phyloP scores from a whole-genome alignment of 2,888 invertebrate species.

The Campoplex nolae region DNA sequence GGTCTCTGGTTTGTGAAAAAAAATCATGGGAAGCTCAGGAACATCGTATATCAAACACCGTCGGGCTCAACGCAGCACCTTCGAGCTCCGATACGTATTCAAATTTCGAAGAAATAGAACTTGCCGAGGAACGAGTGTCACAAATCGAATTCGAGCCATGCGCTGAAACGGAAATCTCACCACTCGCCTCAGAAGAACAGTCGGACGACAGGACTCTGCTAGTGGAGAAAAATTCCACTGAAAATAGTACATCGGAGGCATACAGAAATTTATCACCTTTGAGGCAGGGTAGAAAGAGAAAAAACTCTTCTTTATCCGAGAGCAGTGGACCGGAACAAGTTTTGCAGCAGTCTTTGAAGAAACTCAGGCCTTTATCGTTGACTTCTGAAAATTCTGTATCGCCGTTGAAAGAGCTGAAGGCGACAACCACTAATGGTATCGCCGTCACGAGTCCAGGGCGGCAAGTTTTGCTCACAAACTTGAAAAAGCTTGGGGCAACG shows the following conservation, averaged over 20 bases:
- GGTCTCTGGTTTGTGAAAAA: not conserved
- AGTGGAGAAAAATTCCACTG: not conserved
- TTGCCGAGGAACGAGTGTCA: not conserved
- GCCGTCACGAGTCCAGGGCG: not conserved
- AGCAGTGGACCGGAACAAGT: not conserved
- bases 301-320: not conserved
- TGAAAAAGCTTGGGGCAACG: not conserved
- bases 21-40: not conserved
- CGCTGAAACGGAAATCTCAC: not conserved
- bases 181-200: not conserved
- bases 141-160: not conserved
- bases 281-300: constrained; percentile 1
- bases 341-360: not conserved
- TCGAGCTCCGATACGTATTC: not conserved
- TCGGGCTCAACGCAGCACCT: not conserved
- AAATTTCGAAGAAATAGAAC: not conserved
- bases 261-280: not conserved
- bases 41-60: not conserved
- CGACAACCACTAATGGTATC: not conserved
- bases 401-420: not conserved
- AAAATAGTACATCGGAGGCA: not conserved
- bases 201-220: not conserved
- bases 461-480: not conserved
- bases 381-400: not conserved
- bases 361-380: not conserved